phyloP scores from a whole-genome alignment of 2,113 vertebrate genomes.

The Pelusios castaneus region DNA sequence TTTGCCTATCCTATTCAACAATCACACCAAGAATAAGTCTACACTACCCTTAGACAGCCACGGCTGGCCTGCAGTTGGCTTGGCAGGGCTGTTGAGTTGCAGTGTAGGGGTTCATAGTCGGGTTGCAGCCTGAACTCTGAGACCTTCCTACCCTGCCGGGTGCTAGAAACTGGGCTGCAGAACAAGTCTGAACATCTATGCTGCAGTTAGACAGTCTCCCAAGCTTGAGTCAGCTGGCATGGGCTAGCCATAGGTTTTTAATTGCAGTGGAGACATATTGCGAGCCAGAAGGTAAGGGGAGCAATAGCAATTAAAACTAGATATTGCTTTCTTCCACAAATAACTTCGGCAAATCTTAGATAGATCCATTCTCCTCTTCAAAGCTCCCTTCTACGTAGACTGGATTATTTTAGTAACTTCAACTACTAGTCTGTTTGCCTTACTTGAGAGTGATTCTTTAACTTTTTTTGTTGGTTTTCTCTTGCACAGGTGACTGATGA shows the following conservation, averaged over 20 bases:
- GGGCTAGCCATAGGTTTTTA: not conserved
- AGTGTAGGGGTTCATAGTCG: not conserved
- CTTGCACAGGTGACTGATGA: slow-evolving; percentile 4
- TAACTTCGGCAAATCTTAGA: not conserved
- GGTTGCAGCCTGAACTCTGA: not conserved
- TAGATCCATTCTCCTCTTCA: not conserved
- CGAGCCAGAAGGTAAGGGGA: not conserved
- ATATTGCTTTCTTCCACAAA: not conserved
- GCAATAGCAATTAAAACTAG: not conserved
- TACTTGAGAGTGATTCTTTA: not conserved
- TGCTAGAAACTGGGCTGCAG: not conserved
- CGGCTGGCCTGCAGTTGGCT: not conserved
- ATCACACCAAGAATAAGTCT: not conserved
- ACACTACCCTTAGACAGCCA: not conserved
- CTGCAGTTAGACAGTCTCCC: not conserved
- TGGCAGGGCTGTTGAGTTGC: not conserved
- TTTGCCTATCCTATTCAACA: not conserved
- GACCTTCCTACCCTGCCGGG: not conserved
- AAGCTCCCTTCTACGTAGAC: not conserved
- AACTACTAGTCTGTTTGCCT: not conserved
- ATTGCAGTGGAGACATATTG: not conserved
- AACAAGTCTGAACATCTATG: not conserved
- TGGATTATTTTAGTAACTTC: not conserved
- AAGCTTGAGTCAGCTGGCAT: not conserved
- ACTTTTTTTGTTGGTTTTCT: not conserved